phyloP scores from a whole-genome alignment of 2,797 vertebrate genomes.

The Hemitrygon akajei region DNA sequence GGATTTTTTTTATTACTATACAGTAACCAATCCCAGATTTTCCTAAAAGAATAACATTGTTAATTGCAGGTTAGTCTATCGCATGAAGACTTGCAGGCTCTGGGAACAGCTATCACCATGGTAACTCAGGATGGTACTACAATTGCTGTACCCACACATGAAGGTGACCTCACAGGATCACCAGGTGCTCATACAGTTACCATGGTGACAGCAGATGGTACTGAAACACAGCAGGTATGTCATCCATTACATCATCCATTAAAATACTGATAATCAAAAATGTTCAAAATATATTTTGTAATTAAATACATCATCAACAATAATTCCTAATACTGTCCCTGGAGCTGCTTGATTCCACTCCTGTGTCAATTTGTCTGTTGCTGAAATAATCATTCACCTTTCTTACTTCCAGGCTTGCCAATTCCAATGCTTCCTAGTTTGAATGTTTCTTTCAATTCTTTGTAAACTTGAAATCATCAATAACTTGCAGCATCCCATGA shows the following conservation, averaged over 20 bases:
- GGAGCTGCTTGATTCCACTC: too few relatives aligned
- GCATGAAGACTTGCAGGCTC: constrained; percentile 58
- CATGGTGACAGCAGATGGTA: constrained; percentile 48
- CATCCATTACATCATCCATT: background rate
- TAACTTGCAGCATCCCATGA: too few relatives aligned
- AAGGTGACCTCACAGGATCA: constrained; percentile 39
- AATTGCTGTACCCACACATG: constrained; percentile 48
- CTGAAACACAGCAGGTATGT: constrained; percentile 54
- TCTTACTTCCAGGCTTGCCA: too few relatives aligned
- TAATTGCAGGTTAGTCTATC: constrained; percentile 54
- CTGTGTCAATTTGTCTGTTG: too few relatives aligned
- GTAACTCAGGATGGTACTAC: constrained; percentile 54
- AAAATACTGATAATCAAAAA: background rate
- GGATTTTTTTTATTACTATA: background rate
- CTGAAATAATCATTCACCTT: too few relatives aligned
- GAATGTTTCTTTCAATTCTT: too few relatives aligned
- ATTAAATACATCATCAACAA: background rate
- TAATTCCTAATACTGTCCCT: too few relatives aligned
- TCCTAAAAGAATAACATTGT: background rate
- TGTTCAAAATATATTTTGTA: background rate
- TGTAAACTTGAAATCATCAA: too few relatives aligned
- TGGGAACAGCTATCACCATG: constrained; percentile 59
- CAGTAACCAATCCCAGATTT: background rate
- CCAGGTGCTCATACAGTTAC: constrained; percentile 47
- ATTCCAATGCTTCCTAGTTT: too few relatives aligned